Base-by-base conservation (phyloP, 2,888 invertebrate species). In the Sarcophaga carnaria region DNA sequence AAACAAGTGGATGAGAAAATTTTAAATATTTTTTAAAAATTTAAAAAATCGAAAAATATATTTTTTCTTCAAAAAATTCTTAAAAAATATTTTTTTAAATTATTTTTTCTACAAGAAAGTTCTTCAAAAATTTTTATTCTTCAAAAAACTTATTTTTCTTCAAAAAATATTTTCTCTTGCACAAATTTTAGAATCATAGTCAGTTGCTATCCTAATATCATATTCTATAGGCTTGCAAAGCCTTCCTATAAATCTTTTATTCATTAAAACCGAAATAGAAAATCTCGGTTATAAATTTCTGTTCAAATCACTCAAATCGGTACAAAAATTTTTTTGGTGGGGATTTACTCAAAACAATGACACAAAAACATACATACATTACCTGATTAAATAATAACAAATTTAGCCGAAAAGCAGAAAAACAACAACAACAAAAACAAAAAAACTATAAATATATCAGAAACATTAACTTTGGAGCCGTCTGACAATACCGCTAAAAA, bases 401-500 rank as follows among this genome's bases (percentile, higher is more conserved):
- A 14, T 66, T 66, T 66, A 27, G 25, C 12, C n/a, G 3, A 5
- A 66, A 72, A 45, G 22, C 14, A 20, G 25, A 22, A 37, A 14
- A 20, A 14, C 6, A 49, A 25, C 27, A 11, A 37, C 8, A 37
- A 14, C 17, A 72, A 76, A 22, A 49, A 22, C 22, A 22, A 49
- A 49, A 54, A 54, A 4, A 63, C 62, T 49, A 82, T 82, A 82
- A 82, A 82, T 82, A 66, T 17, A 66, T 85, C 81, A 81, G 64
- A 6, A 47, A 67, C 37, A 82, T 85, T 85, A 82, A 54, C 49
- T 63, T 70, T 85, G 67, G 47, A 69, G 59, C 25, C 81, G 69
- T 80, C 74, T 81, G 74, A 81, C 78, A 78, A 59, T 27, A 63
- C 85, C 80, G 77, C 69, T 78, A 62, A 69, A 67, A 70, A 76